These are phyloP conservation scores for Megalonaias nervosa DNA, from an alignment of 1,140 invertebrate genomes.

Conservation along the genomic window DNA sequence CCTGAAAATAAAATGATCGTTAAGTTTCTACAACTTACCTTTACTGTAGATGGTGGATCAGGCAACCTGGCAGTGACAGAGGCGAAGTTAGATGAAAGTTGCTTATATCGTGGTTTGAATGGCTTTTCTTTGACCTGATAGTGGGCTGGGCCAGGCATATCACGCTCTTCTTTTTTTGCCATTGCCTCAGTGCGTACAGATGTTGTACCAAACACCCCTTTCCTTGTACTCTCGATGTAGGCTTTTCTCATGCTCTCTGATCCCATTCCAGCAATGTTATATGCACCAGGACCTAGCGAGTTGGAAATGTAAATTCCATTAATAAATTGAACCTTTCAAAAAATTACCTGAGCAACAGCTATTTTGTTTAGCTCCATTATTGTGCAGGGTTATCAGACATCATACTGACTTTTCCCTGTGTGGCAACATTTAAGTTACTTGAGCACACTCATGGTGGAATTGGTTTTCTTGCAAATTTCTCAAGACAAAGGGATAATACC, in stretches of 20 bases:
- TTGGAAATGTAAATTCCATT: not conserved
- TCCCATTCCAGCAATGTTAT: slow-evolving; percentile 69
- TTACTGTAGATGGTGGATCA: slow-evolving; percentile 32
- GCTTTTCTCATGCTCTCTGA: slow-evolving; percentile 69
- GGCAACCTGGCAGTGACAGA: slow-evolving; percentile 57
- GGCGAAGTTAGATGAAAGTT: slow-evolving; percentile 63
- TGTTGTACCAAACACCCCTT: slow-evolving; percentile 66
- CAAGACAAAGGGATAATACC: too few species aligned
- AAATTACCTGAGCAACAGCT: too few species aligned
- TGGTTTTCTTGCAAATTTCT: too few species aligned
- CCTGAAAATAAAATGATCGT: too few species aligned
- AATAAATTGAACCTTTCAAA: too few species aligned
- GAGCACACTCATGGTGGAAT: too few species aligned
- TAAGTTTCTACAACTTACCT: slow-evolving; percentile 20
- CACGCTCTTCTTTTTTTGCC: slow-evolving; percentile 48
- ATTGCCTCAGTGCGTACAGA: slow-evolving; percentile 52
- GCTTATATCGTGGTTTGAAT: slow-evolving; percentile 47
- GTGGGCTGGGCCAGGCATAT: slow-evolving; percentile 62
- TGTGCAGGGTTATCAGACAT: too few species aligned
- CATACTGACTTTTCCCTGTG: too few species aligned
- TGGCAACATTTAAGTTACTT: too few species aligned
- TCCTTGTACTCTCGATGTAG: slow-evolving; percentile 65
- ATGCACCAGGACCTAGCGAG: slow-evolving; percentile 66
- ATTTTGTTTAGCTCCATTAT: too few species aligned
- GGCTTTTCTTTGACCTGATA: slow-evolving; percentile 61